Percentiles rank a stretch among this genome's conserved stretches.
Conservation (phyloP, 2,797 vertebrate species). For the Phataginus tricuspis region DNA sequence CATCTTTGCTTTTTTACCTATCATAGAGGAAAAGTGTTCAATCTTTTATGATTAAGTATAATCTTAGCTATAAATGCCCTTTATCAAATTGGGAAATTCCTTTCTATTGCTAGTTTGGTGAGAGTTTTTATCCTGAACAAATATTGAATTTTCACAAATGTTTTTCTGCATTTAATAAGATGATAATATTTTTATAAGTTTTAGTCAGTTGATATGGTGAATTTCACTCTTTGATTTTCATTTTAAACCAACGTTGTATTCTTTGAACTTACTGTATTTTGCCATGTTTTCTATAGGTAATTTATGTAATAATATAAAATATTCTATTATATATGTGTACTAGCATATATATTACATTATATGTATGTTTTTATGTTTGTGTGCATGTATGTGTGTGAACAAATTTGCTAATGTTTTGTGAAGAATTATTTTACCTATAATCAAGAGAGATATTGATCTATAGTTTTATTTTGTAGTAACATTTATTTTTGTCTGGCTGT, state of each 20-base stretch:
- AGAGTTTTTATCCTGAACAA: background rate
- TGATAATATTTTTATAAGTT: background rate
- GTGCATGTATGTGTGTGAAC: background rate
- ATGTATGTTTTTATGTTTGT: background rate
- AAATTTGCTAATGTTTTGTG: background rate
- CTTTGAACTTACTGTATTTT: background rate
- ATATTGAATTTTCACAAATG: background rate
- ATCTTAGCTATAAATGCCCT: too few relatives aligned
- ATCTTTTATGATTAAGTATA: too few relatives aligned
- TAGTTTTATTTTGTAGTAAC: background rate
- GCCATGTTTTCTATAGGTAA: background rate
- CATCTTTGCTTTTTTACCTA: too few relatives aligned
- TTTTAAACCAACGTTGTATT: background rate
- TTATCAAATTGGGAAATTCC: too few relatives aligned
- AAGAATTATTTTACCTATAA: background rate
- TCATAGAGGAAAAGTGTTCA: too few relatives aligned
- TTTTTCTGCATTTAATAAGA: background rate
- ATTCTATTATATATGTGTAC: background rate
- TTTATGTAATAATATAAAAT: background rate
- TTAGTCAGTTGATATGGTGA: background rate
- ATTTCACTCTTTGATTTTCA: conserved; percentile 43
- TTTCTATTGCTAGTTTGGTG: too few relatives aligned
- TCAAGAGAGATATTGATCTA: background rate
- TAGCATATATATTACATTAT: background rate
- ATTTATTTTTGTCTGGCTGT: background rate